phyloP scores from a whole-genome alignment of 2,113 vertebrate genomes.

The Periophthalmodon schlosseri region DNA sequence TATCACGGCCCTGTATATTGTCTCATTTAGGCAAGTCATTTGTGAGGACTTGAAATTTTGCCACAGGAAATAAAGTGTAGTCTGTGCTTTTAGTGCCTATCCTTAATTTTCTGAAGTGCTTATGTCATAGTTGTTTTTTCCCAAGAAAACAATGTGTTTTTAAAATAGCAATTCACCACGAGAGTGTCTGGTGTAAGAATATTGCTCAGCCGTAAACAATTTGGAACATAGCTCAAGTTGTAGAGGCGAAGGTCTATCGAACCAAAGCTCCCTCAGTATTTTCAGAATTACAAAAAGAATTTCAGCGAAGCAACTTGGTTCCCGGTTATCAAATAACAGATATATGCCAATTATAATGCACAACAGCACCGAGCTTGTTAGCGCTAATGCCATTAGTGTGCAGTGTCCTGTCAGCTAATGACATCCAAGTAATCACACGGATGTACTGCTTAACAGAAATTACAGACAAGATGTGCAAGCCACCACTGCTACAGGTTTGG shows the following conservation, averaged over 20 bases:
- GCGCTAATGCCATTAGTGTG: slow-evolving; percentile 42
- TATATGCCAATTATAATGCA: slow-evolving; percentile 44
- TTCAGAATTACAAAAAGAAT: neutral
- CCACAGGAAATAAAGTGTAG: slow-evolving; percentile 18
- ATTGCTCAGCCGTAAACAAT: neutral
- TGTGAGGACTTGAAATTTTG: slow-evolving; percentile 47
- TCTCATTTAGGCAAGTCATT: slow-evolving; percentile 57
- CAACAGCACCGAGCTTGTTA: slow-evolving; percentile 35
- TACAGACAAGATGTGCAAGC: slow-evolving; percentile 17
- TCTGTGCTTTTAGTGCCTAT: slow-evolving; percentile 41
- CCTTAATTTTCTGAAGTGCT: slow-evolving; percentile 23
- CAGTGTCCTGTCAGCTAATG: slow-evolving; percentile 42
- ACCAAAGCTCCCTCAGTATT: neutral
- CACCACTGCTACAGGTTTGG: slow-evolving; percentile 11
- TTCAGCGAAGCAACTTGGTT: neutral
- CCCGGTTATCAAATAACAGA: slow-evolving; percentile 2
- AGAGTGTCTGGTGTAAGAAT: neutral
- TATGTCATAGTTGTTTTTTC: slow-evolving; percentile 16
- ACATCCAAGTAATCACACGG: slow-evolving; percentile 37
- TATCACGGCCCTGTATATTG: slow-evolving; percentile 50
- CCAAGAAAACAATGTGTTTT: neutral
- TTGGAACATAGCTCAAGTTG: neutral
- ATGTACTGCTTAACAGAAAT: slow-evolving; percentile 36
- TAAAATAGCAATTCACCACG: neutral
- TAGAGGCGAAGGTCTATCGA: neutral